Base-by-base conservation (phyloP, 2,113 vertebrate genomes). In the Penelope pileata region DNA sequence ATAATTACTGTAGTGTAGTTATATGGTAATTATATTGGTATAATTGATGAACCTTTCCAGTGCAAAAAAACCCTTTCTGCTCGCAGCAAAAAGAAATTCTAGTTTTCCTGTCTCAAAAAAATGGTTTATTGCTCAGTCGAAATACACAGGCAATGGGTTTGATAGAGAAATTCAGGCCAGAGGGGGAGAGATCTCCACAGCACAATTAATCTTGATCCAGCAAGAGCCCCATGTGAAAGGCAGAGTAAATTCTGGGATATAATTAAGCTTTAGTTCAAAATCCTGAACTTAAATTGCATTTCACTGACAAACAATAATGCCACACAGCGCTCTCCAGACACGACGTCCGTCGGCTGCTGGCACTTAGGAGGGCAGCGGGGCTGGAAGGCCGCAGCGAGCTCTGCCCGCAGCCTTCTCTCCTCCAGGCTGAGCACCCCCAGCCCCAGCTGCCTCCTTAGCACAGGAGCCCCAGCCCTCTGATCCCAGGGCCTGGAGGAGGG, bases 21-120 rank as follows among this genome's bases (percentile, higher is more conserved):
- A 88, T 74, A 86, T 92, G 86, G 92, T 92, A 95, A 96, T 96
- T 96, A 94, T 30, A 69, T 14, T 84, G 92, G 77, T 93, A 9
- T 75, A 94, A 96, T 86, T 94, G 95, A 96, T 94, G 94, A 89
- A 95, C 86, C 48, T 93, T 92, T 75, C 88, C n/a, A 0, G n/a
- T 6, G 30, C 50, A 74, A 66, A 90, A 68, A 85, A 93, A 6
- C n/a, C 32, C 6, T 7, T 27, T 43, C 80, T 82, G 81, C 69
- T 88, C 80, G 83, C 34, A 77, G 76, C 32, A 88, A 74, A 74
- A 80, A 74, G 92, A 77, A 88, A 90, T 15, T 54, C 79, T 81
- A 59, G 50, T 27, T 96, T 81, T 77, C 79, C 75, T 47, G 79
- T 70, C 63, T 29, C 77, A 34, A 30, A 74, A 88, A 95, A 77